These are phyloP conservation scores for Nannospalax galili DNA, from an alignment of 2,113 vertebrate species.

Conservation along the genomic window DNA sequence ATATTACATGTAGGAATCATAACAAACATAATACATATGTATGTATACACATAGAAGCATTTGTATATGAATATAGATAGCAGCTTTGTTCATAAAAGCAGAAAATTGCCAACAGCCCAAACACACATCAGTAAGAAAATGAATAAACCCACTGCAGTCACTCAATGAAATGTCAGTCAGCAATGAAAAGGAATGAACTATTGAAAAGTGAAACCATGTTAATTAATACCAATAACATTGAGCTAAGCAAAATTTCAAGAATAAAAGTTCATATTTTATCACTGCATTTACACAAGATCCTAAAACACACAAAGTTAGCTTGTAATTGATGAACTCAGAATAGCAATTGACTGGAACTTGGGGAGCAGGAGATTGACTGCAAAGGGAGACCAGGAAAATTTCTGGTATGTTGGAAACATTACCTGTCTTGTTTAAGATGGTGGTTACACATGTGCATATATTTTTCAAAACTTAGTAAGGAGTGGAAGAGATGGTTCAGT, in stretches of 20 bases:
- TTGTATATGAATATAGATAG: background rate
- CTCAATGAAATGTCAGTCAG: background rate
- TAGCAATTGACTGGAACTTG: background rate
- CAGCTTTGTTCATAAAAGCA: background rate
- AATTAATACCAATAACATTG: background rate
- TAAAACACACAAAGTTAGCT: background rate
- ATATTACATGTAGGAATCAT: slow-evolving; percentile 21
- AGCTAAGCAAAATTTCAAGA: background rate
- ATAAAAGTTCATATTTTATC: background rate
- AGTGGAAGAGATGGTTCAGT: background rate
- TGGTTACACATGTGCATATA: background rate
- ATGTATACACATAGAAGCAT: background rate
- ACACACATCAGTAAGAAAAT: background rate
- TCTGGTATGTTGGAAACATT: background rate
- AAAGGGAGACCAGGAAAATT: background rate
- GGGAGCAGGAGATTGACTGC: background rate
- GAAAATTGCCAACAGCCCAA: background rate
- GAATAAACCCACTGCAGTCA: background rate
- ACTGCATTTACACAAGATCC: background rate
- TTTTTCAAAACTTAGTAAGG: background rate
- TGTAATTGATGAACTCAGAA: background rate
- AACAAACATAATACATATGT: background rate
- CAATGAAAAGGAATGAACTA: background rate
- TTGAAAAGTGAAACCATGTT: background rate
- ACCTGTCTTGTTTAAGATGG: background rate